phyloP scores from a whole-genome alignment of 2,113 vertebrate genomes.

The Bufo bufo region DNA sequence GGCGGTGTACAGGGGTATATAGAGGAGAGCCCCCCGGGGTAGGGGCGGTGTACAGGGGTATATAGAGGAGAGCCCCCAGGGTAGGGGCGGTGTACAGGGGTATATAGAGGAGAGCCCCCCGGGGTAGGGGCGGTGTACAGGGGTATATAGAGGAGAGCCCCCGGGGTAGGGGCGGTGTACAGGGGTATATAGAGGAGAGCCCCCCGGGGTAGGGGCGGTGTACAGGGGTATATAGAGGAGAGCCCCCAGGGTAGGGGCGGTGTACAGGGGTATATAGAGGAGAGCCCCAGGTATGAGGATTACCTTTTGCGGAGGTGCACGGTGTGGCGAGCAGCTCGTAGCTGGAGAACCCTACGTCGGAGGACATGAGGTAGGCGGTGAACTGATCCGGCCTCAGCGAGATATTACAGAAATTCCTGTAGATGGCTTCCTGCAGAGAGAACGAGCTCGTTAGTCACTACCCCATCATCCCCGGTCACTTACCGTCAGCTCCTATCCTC shows the following conservation, averaged over 20 bases:
- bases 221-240: neutral
- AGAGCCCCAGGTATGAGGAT: slow-evolving; percentile 1
- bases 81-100: too few relatives aligned
- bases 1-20: too few relatives aligned
- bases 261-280: neutral
- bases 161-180: too few relatives aligned
- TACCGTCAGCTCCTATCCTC: too few relatives aligned
- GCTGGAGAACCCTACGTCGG: slow-evolving; percentile 84
- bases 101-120: too few relatives aligned
- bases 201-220: neutral
- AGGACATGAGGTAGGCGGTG: slow-evolving; percentile 76
- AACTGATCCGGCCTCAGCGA: slow-evolving; percentile 83
- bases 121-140: too few relatives aligned
- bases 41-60: too few relatives aligned
- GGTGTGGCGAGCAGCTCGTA: slow-evolving; percentile 82
- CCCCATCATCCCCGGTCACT: neutral
- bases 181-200: too few relatives aligned
- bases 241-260: neutral
- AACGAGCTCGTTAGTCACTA: too few relatives aligned
- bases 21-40: too few relatives aligned
- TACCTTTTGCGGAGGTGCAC: slow-evolving; percentile 78
- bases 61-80: too few relatives aligned
- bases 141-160: too few relatives aligned
- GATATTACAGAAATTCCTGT: slow-evolving; percentile 75
- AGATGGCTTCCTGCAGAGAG: slow-evolving; percentile 72